These are phyloP conservation scores for Mormyrus proboscirostris DNA, from an alignment of 2,797 vertebrate species.

Conservation along the genomic window DNA sequence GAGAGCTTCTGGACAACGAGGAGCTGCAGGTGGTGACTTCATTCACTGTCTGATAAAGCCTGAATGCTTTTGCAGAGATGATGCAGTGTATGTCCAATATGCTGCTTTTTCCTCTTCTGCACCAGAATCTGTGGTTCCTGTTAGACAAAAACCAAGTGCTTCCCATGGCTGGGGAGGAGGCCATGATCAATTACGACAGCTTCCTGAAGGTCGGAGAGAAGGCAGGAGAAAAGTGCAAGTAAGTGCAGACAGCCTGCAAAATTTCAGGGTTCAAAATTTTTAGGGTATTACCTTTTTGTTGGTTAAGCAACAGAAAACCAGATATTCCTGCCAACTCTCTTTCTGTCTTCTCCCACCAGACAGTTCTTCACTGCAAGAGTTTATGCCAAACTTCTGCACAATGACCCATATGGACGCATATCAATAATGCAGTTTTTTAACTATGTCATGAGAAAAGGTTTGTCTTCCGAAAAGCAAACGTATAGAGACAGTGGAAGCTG, in stretches of 20 bases:
- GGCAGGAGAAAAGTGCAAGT: conserved; percentile 92
- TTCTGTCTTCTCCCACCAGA: conserved; percentile 51
- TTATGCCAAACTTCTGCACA: conserved; percentile 88
- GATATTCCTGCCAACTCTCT: neutral
- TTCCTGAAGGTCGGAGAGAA: conserved; percentile 88
- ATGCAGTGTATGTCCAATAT: neutral
- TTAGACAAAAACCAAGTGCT: conserved; percentile 94
- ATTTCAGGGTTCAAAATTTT: neutral
- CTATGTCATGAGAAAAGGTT: conserved; percentile 98
- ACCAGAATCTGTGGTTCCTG: conserved; percentile 93
- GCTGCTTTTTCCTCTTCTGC: conserved; percentile 13
- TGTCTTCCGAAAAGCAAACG: conserved; percentile 12
- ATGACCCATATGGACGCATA: conserved; percentile 87
- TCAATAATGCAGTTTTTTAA: conserved; percentile 99
- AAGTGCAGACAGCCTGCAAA: conserved; percentile 38
- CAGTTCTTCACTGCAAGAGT: conserved; percentile 92
- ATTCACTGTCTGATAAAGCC: neutral
- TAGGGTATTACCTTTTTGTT: neutral
- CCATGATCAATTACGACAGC: conserved; percentile 94
- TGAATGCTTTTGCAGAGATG: neutral
- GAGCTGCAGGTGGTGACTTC: conserved; percentile 77
- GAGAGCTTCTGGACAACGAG: conserved; percentile 93
- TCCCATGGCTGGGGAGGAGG: conserved; percentile 85
- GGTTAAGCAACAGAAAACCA: neutral
- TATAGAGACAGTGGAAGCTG: neutral